Evolutionary conservation across 2,113 vertebrate species (phyloP).

Genomic region (Pelecanus crispus): DNA sequence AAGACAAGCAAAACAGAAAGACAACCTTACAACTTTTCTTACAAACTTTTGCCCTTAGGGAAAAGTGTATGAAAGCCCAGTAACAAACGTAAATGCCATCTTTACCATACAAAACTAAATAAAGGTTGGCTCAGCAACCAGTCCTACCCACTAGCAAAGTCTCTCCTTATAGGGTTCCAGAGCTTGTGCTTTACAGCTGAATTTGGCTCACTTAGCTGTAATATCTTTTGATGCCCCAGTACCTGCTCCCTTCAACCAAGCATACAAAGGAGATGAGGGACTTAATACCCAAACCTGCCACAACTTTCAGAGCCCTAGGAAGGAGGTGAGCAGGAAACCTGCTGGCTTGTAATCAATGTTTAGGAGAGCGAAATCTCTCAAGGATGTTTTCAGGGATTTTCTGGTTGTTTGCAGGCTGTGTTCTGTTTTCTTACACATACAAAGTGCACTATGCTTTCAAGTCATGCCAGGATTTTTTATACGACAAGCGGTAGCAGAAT

Average conservation of each 20-base stretch:
- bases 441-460: background rate
- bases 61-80: background rate
- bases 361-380: background rate
- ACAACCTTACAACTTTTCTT: background rate
- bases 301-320: background rate
- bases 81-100: background rate
- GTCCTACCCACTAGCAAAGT: background rate
- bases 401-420: background rate
- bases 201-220: background rate
- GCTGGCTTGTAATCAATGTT: background rate
- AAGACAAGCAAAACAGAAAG: background rate
- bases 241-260: background rate
- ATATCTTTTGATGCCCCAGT: background rate
- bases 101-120: background rate
- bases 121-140: background rate
- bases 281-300: background rate
- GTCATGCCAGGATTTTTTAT: background rate
- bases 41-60: background rate
- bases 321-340: accelerated
- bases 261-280: background rate
- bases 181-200: background rate
- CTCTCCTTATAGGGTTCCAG: background rate
- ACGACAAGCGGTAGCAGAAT: background rate
- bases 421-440: background rate
- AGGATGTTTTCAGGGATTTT: background rate